Evolutionary conservation across 1,140 invertebrate genomes (phyloP), one percentile per base, ranked within the genome.

Genomic region (Pristionchus pacificus): DNA sequence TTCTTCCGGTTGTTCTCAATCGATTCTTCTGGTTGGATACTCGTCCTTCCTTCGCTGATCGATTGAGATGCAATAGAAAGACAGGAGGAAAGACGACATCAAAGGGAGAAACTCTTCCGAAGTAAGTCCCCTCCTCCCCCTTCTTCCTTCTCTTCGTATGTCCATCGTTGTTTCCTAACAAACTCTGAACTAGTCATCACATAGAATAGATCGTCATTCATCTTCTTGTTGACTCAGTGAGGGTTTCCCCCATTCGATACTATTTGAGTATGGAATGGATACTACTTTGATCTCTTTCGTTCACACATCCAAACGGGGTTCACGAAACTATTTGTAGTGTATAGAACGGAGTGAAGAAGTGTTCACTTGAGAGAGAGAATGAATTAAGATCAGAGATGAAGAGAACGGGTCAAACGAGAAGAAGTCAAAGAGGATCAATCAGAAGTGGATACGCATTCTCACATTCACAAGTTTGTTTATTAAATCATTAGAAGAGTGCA

Each of bases 361-460:
- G n/a, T n/a, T n/a, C n/a, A n/a, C n/a, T n/a, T n/a, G n/a, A n/a
- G n/a, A n/a, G n/a, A n/a, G n/a, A n/a, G n/a, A n/a, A n/a, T n/a
- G n/a, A n/a, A n/a, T 74, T 68, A 77, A 60, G 86, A 89, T 72
- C 89, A 90, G 0, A 87, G 89, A 60, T 88, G 90, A 70, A 90
- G 89, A 88, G 92, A 71, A 92, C 92, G 63, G 91, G 92, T 1
- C 93, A 92, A 14, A 90, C 93, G 0, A 88, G 92, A 70, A 88
- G 92, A 76, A 86, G 85, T 74, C 91, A 90, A 61, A 88, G 93
- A 29, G 89, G 93, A 65, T 96, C 93, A 2, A 88, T 97, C 58
- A 90, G 95, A 19, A 97, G 93, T 0, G 95, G 95, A 49, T 99
- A 99, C 85, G 96, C 96, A 1, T 99, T 98, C 87, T 93, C 96